Conservation (phyloP, 1,140 invertebrate species). For the Megalonaias nervosa region DNA sequence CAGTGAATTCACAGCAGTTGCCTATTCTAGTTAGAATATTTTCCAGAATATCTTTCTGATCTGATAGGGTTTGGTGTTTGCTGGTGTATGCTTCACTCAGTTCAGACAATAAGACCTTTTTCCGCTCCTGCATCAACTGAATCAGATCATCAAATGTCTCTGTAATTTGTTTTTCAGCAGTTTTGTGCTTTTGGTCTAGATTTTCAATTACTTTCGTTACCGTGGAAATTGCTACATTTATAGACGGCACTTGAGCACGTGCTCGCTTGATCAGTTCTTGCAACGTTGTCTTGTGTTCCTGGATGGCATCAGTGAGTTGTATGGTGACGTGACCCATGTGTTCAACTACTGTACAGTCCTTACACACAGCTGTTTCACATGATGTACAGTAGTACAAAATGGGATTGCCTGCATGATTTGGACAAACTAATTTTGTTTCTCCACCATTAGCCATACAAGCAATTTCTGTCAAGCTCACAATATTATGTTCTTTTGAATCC, state of each 20-base stretch:
- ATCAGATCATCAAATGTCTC: constrained; percentile 68
- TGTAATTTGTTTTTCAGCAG: constrained; percentile 67
- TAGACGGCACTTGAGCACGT: constrained; percentile 69
- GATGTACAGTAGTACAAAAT: constrained; percentile 73
- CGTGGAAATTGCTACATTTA: constrained; percentile 70
- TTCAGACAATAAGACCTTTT: constrained; percentile 69
- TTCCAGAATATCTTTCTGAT: constrained; percentile 70
- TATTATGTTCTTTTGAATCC: constrained; percentile 34
- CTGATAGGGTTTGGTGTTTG: constrained; percentile 71
- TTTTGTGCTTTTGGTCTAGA: constrained; percentile 62
- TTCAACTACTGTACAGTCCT: constrained; percentile 74
- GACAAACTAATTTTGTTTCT: constrained; percentile 57
- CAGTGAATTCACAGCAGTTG: constrained; percentile 72
- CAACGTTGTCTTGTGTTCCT: constrained; percentile 71
- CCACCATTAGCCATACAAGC: constrained; percentile 13
- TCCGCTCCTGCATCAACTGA: constrained; percentile 68
- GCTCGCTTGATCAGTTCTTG: constrained; percentile 70
- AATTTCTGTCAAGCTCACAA: constrained; percentile 25
- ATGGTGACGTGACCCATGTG: constrained; percentile 73
- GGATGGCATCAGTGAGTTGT: constrained; percentile 72
- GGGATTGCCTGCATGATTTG: constrained; percentile 70
- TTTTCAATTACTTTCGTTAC: constrained; percentile 67
- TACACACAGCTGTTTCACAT: constrained; percentile 76
- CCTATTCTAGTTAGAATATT: constrained; percentile 71
- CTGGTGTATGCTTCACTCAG: constrained; percentile 67